A percentile compares a stretch with the other conserved stretches of the same genome.
Evolutionary conservation across 2,113 vertebrate genomes (phyloP).

Genomic region (Ctenomys sociabilis): DNA sequence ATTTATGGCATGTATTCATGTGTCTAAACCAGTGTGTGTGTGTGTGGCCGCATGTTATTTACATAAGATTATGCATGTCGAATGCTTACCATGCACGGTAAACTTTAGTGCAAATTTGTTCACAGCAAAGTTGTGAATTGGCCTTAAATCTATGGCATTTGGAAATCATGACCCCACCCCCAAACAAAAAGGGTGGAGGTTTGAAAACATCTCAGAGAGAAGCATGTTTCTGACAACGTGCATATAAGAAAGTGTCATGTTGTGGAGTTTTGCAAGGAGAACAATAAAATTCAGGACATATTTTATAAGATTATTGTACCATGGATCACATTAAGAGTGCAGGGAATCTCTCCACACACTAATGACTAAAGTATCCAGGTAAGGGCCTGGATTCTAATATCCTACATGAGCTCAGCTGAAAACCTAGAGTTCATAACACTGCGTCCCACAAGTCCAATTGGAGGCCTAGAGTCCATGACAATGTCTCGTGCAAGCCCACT

Average conservation of each 20-base stretch:
- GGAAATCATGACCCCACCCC: background rate
- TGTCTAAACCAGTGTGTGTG: fast-evolving
- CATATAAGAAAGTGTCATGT: background rate
- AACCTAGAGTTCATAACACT: no score
- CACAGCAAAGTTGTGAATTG: fast-evolving
- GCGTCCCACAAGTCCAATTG: no score
- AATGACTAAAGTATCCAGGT: no score
- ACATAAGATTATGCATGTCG: fast-evolving
- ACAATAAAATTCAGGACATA: no score
- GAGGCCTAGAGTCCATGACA: no score
- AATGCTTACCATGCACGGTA: fast-evolving
- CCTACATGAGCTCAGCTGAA: no score
- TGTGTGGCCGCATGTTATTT: fast-evolving
- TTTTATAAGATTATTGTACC: no score
- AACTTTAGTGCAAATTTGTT: fast-evolving
- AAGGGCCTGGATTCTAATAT: no score
- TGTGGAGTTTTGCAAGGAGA: no score
- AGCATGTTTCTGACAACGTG: fast-evolving
- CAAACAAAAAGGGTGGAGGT: background rate
- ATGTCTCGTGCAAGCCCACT: no score
- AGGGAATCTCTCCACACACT: no score
- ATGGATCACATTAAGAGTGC: no score
- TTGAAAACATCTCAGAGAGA: background rate
- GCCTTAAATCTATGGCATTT: background rate
- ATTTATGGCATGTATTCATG: background rate